Base-by-base conservation (phyloP, 2,113 vertebrate species). In the Muscicapa adusta region DNA sequence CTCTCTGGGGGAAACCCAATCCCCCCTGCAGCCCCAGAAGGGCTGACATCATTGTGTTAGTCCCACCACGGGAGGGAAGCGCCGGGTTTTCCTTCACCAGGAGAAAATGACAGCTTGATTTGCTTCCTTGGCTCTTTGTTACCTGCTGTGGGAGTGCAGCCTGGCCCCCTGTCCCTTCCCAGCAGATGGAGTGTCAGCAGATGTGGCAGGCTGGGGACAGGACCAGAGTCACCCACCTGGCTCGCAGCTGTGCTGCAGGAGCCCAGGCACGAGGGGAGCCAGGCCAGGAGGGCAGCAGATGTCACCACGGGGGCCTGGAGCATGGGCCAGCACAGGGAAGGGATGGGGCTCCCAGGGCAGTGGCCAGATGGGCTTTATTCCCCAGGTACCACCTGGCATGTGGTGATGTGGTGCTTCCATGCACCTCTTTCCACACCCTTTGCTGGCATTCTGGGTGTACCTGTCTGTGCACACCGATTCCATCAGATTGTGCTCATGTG, bases 31-130 rank as follows among this genome's bases (percentile, higher is more conserved):
- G 89, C 87, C 85, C 1, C 0, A 71, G 54, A 57, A 82, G 38
- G 19, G 91, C n/a, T 97, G 94, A 95, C 93, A 89, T 94, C 94
- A 96, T 62, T 89, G 66, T 66, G 73, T 68, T 38, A 58, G 89
- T 65, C 36, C 94, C 81, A 62, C 45, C 85, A 31, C 4, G 73
- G 88, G 56, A 91, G 88, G 76, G 88, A 80, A 93, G 38, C 0
- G 2, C 82, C 0, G 48, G 93, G 84, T 82, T 66, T 87, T 92
- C 80, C 80, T 82, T 81, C 80, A 68, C 57, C 61, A 75, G 89
- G 66, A 75, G 86, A 87, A 91, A 94, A 91, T 40, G 81, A 89
- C 93, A 89, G 84, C 91, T 91, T 53, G 72, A 28, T 94, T 92
- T 91, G 61, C 87, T 88, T 66, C 74, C 80, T 85, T 82, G 94